Evolutionary conservation across 2,113 vertebrate genomes (phyloP).

Genomic region (Melanerpes aurifrons): DNA sequence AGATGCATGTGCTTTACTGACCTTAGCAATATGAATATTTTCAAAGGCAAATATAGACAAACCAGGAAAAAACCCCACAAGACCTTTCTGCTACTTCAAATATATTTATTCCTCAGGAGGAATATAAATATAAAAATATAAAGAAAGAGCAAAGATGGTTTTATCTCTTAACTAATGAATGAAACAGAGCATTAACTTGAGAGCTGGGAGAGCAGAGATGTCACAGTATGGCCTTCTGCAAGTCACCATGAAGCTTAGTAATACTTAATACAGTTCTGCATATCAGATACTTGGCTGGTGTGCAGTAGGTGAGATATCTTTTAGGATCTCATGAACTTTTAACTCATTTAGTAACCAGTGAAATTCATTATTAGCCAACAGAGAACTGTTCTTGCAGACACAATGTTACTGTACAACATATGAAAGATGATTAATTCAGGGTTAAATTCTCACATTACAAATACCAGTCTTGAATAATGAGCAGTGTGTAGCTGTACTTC

Average conservation of each 20-base stretch:
- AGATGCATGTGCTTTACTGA: constrained; percentile 12
- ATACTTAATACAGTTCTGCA: neutral
- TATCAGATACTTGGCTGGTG: neutral
- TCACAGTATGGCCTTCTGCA: neutral
- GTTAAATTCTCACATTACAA: neutral
- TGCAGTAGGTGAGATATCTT: neutral
- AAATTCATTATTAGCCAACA: neutral
- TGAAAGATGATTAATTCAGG: neutral
- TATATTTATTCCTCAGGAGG: neutral
- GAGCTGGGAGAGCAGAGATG: neutral
- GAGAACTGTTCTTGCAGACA: neutral
- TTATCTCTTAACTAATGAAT: neutral
- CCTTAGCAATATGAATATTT: neutral
- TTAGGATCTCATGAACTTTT: neutral
- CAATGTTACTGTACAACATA: neutral
- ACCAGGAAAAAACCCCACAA: neutral
- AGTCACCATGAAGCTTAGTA: neutral
- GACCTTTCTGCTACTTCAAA: neutral
- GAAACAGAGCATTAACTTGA: neutral
- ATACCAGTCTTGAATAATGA: neutral
- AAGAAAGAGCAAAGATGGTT: neutral
- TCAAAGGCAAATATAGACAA: constrained; percentile 29
- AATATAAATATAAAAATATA: constrained; percentile 19
- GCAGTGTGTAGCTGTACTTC: neutral
- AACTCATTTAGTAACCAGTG: neutral